Conservation (phyloP, 2,113 vertebrate genomes). For the Engraulis encrasicolus region DNA sequence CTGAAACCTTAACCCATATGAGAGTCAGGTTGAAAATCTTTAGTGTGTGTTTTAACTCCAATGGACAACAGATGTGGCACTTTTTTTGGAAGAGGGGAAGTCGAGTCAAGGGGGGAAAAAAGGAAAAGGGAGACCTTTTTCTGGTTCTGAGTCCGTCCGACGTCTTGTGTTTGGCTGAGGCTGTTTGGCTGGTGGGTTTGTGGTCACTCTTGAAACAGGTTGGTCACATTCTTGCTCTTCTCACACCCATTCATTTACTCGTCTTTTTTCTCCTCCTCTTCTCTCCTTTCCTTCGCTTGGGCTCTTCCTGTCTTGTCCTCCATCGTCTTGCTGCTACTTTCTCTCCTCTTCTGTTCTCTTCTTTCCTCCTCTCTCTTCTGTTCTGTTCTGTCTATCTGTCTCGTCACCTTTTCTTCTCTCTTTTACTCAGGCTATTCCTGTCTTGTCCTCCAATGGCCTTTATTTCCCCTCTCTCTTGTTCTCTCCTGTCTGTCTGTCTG, state of each 20-base stretch:
- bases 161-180: not conserved
- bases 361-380: not conserved
- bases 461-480: constrained; percentile 7
- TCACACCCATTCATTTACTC: not conserved
- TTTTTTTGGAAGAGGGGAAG: not conserved
- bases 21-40: constrained; percentile 60
- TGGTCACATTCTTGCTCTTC: not conserved
- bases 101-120: not conserved
- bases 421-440: not conserved
- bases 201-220: not conserved
- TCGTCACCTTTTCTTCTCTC: not conserved
- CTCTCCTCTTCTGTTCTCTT: not conserved
- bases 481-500: not conserved
- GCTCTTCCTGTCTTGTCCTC: not conserved
- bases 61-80: constrained; percentile 41
- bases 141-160: too few relatives aligned
- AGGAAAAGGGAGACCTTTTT: not conserved
- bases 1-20: constrained; percentile 65
- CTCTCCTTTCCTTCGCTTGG: not conserved
- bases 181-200: constrained; percentile 4
- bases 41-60: constrained; percentile 2
- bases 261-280: not conserved
- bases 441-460: not conserved
- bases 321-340: not conserved
- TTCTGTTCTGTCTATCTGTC: not conserved